These are phyloP conservation scores for Neuroscelio doddi DNA, from an alignment of 2,888 invertebrate species.

Conservation along the genomic window DNA sequence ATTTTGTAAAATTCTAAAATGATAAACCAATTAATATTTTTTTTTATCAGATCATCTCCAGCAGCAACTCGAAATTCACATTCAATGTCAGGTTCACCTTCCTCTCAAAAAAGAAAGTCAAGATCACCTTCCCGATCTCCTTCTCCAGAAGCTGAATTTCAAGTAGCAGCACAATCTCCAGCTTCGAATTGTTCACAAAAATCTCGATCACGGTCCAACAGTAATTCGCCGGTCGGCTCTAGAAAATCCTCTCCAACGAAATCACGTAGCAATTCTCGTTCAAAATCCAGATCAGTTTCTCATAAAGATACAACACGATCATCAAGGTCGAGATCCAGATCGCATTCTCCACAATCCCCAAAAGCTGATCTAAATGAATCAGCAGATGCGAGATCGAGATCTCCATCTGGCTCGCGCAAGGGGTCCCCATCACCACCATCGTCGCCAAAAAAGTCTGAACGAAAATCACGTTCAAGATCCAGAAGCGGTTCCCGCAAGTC, in stretches of 20 bases:
- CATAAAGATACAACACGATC: neutral
- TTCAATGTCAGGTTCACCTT: neutral
- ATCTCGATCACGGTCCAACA: neutral
- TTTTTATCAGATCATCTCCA: neutral
- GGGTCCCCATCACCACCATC: slow-evolving; percentile 20
- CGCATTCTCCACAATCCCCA: neutral
- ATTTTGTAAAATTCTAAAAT: too few species aligned
- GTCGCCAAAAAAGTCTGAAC: slow-evolving; percentile 3
- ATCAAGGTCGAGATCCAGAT: neutral
- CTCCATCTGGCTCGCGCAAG: slow-evolving; percentile 5
- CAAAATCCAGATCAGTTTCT: neutral
- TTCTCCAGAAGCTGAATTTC: neutral
- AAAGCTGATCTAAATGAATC: neutral
- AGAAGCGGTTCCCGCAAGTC: slow-evolving; percentile 24
- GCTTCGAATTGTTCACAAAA: neutral
- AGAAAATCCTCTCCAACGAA: neutral
- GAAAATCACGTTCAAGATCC: slow-evolving; percentile 35
- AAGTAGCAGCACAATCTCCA: neutral
- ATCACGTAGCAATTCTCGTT: neutral
- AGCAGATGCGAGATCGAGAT: slow-evolving; percentile 1
- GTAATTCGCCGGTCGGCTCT: neutral
- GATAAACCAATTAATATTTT: neutral
- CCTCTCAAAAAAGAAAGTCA: neutral
- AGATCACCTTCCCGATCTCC: neutral
- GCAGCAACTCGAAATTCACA: neutral